phyloP scores from a whole-genome alignment of 1,140 invertebrate genomes.

The Drosophila pachea region DNA sequence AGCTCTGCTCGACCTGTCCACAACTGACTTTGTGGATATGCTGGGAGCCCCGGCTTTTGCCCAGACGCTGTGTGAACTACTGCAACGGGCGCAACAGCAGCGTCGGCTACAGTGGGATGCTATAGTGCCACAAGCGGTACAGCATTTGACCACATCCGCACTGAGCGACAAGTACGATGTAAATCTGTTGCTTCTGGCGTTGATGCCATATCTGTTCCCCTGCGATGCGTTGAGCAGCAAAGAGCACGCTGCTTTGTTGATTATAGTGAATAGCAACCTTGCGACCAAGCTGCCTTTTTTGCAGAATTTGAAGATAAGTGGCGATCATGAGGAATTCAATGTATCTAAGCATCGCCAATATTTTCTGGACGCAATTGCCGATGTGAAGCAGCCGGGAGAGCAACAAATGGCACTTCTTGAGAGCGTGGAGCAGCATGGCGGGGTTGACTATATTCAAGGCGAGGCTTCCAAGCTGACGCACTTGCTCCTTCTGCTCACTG shows the following conservation, averaged over 20 bases:
- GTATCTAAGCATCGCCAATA: slow-evolving; percentile 50
- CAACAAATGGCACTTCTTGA: slow-evolving; percentile 50
- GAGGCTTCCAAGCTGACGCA: slow-evolving; percentile 57
- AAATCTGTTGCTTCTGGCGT: slow-evolving; percentile 62
- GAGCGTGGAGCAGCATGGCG: slow-evolving; percentile 59
- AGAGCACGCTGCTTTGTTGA: slow-evolving; percentile 36
- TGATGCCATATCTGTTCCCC: slow-evolving; percentile 71
- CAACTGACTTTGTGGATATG: slow-evolving; percentile 77
- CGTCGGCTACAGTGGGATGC: slow-evolving; percentile 70
- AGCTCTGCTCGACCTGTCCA: slow-evolving; percentile 79
- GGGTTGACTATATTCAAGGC: slow-evolving; percentile 36
- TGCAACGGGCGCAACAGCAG: slow-evolving; percentile 58
- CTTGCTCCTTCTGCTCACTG: slow-evolving; percentile 66
- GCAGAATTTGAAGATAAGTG: slow-evolving; percentile 30
- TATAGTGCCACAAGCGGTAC: slow-evolving; percentile 75
- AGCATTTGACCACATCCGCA: slow-evolving; percentile 62
- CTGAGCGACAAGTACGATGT: slow-evolving; percentile 53
- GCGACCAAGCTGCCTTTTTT: slow-evolving; percentile 51
- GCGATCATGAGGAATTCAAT: slow-evolving; percentile 31
- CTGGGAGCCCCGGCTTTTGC: slow-evolving; percentile 67
- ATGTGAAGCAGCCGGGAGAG: slow-evolving; percentile 20
- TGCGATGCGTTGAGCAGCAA: slow-evolving; percentile 5
- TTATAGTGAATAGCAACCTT: slow-evolving; percentile 55
- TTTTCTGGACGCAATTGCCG: slow-evolving; percentile 67
- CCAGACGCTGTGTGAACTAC: slow-evolving; percentile 60